Conservation (phyloP, 2,113 vertebrate genomes). For the Poicephalus gulielmi region DNA sequence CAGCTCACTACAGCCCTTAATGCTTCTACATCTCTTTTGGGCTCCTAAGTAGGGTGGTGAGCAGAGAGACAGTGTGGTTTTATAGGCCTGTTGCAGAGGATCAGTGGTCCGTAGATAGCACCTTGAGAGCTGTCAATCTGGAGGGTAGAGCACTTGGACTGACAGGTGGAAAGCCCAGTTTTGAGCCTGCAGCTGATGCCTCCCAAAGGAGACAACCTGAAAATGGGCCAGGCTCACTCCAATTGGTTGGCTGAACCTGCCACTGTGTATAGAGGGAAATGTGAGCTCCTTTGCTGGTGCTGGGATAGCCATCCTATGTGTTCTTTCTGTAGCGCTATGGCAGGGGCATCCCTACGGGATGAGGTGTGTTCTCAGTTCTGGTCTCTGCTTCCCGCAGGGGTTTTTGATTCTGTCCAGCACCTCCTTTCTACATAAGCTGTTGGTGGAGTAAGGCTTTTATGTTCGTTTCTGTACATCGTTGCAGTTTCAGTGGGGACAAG, state of each 20-base stretch:
- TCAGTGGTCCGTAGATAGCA: background rate
- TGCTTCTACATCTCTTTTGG: background rate
- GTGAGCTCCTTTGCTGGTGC: background rate
- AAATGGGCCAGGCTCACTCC: background rate
- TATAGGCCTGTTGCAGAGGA: background rate
- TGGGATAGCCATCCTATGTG: background rate
- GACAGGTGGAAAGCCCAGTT: background rate
- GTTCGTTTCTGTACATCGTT: accelerated
- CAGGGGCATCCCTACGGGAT: background rate
- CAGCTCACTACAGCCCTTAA: background rate
- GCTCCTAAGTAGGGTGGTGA: background rate
- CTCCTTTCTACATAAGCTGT: background rate
- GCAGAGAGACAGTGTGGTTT: background rate
- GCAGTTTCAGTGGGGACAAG: background rate
- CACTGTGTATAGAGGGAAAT: background rate
- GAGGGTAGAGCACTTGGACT: background rate
- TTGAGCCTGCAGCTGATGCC: background rate
- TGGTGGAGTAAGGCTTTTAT: background rate
- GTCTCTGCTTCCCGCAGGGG: background rate
- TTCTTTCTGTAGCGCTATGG: background rate
- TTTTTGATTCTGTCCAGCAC: background rate
- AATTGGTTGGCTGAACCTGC: background rate
- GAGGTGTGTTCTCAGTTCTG: background rate
- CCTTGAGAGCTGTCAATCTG: background rate
- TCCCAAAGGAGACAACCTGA: background rate